These are phyloP conservation scores for Pseudobourletiella spinata DNA, from an alignment of 1,140 invertebrate genomes.

Conservation along the genomic window DNA sequence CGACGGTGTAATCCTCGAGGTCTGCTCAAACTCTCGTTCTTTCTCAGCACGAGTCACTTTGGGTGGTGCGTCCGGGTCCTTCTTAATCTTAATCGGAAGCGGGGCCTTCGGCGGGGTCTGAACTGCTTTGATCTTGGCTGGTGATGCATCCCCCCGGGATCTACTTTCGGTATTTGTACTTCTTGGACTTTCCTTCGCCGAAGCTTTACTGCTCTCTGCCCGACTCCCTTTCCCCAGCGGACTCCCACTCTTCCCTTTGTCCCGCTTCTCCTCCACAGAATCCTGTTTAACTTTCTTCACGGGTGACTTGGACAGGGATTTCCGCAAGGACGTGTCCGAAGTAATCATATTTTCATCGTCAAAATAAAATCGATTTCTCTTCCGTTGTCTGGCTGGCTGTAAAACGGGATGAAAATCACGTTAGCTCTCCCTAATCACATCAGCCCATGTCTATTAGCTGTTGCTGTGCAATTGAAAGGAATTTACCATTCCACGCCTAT, in stretches of 20 bases:
- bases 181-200: background rate
- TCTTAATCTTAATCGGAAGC: constrained; percentile 15
- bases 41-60: background rate
- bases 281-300: constrained; percentile 25
- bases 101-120: constrained; percentile 11
- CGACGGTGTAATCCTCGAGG: background rate
- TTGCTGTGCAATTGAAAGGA: constrained; percentile 7
- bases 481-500: constrained; percentile 64
- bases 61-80: constrained; percentile 39
- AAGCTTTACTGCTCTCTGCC: background rate
- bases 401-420: too few species aligned
- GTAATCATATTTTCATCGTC: constrained; percentile 82
- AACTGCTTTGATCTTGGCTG: constrained; percentile 1
- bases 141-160: background rate
- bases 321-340: constrained; percentile 46
- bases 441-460: too few species aligned
- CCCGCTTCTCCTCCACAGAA: background rate
- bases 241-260: background rate
- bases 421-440: too few species aligned
- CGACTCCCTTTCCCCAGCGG: background rate
- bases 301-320: constrained; percentile 14
- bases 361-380: constrained; percentile 81
- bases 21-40: constrained; percentile 5
- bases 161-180: background rate
- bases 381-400: constrained; percentile 72